Percentiles rank a stretch among this genome's conserved stretches.
These are phyloP conservation scores for Callosobruchus maculatus DNA, from an alignment of 2,888 invertebrate genomes.

Conservation along the genomic window DNA sequence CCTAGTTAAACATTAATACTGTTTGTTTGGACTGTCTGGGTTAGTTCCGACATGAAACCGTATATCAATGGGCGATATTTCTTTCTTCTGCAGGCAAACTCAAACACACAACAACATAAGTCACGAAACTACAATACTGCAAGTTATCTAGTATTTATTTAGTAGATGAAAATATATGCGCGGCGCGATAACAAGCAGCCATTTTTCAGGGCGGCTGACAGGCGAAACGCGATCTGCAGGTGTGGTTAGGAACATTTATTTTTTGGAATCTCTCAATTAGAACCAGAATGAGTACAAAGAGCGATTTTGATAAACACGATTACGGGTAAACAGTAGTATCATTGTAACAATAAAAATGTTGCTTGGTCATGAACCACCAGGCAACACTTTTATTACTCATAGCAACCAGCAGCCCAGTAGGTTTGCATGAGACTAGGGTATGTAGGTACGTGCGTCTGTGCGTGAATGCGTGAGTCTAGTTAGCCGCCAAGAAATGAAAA, in stretches of 20 bases:
- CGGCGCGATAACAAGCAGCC: background rate
- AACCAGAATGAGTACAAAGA: background rate
- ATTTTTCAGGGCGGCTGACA: background rate
- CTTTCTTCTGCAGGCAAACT: background rate
- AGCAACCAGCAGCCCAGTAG: no score
- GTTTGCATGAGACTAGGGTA: no score
- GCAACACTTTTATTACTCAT: no score
- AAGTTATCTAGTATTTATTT: background rate
- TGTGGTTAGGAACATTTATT: background rate
- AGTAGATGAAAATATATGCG: background rate
- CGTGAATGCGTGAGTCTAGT: no score
- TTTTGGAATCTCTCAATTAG: background rate
- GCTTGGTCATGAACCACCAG: no score
- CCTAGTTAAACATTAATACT: background rate
- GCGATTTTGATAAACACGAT: background rate
- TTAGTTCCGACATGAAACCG: background rate
- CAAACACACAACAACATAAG: background rate
- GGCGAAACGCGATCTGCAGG: background rate
- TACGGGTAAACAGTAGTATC: no score
- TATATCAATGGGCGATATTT: background rate
- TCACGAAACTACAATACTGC: background rate
- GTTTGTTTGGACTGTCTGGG: background rate
- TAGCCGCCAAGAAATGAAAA: no score
- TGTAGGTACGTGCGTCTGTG: no score
- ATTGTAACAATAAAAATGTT: no score